A percentile compares a stretch with the other conserved stretches of the same genome.
These are phyloP conservation scores for Strigamia transsilvanica DNA, from an alignment of 2,888 invertebrate species.

Conservation along the genomic window DNA sequence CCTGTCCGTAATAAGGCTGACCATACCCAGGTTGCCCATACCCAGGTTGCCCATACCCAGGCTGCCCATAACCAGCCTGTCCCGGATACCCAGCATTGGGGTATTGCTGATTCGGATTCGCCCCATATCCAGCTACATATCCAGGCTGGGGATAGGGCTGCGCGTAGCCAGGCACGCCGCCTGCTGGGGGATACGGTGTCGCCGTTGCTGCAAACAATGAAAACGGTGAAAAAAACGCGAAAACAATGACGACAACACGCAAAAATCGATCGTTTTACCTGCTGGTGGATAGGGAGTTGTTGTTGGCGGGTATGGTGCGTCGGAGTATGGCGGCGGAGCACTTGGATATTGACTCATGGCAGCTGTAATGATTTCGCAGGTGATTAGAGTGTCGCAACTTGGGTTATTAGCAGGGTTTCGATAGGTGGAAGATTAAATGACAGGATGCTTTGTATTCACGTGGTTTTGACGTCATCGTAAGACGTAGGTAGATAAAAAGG, in stretches of 20 bases:
- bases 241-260: too few relatives aligned
- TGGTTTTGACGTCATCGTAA: too few relatives aligned
- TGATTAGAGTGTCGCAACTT: too few relatives aligned
- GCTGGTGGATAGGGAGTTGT: neutral
- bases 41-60: neutral
- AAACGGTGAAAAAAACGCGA: neutral
- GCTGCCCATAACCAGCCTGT: neutral
- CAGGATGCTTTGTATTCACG: too few relatives aligned
- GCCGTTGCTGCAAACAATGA: too few relatives aligned
- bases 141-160: slow-evolving; percentile 3
- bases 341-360: slow-evolving; percentile 51
- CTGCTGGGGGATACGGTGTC: neutral
- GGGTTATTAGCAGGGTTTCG: too few relatives aligned
- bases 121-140: neutral
- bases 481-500: too few relatives aligned
- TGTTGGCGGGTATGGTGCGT: slow-evolving; percentile 11
- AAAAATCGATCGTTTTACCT: neutral
- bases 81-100: slow-evolving; percentile 21
- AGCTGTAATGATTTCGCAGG: neutral
- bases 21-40: neutral
- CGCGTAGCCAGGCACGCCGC: neutral
- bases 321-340: slow-evolving; percentile 51
- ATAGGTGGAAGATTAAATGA: too few relatives aligned
- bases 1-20: slow-evolving; percentile 35
- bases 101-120: neutral